These are phyloP conservation scores for Phrynocephalus guinanensis DNA, from an alignment of 2,797 vertebrate species.

Conservation along the genomic window DNA sequence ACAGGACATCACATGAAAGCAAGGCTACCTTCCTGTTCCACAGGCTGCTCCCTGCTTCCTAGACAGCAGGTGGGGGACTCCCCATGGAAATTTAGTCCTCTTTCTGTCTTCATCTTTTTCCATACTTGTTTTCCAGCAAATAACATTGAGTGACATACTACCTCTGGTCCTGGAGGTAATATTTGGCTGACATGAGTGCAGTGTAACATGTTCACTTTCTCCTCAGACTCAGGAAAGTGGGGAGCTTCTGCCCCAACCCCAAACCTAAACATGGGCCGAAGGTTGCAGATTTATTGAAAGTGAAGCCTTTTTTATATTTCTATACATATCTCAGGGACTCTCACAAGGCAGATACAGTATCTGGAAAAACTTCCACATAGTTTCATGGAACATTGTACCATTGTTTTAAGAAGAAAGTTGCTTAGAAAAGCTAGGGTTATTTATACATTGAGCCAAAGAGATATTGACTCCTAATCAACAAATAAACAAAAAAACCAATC, in stretches of 20 bases:
- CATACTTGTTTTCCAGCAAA: not conserved
- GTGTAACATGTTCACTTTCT: not conserved
- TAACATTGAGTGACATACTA: not conserved
- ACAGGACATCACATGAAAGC: too few relatives aligned
- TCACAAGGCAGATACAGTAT: not conserved
- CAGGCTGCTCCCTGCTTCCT: too few relatives aligned
- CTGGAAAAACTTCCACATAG: not conserved
- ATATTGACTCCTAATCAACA: not conserved
- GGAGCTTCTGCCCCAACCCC: not conserved
- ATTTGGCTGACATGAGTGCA: not conserved
- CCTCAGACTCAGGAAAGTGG: not conserved
- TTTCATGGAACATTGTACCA: not conserved
- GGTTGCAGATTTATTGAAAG: not conserved
- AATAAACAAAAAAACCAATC: not conserved
- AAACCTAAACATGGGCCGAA: not conserved
- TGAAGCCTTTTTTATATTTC: not conserved
- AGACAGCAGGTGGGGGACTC: too few relatives aligned
- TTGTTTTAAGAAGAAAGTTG: not conserved
- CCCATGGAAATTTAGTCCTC: too few relatives aligned
- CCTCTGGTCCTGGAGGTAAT: not conserved
- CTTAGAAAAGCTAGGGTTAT: not conserved
- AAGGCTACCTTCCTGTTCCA: too few relatives aligned
- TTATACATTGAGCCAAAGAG: not conserved
- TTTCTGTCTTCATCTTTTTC: not conserved
- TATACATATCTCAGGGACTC: not conserved